These are phyloP conservation scores for Hemistola chrysoprasaria DNA, from an alignment of 2,888 invertebrate genomes.

Conservation along the genomic window DNA sequence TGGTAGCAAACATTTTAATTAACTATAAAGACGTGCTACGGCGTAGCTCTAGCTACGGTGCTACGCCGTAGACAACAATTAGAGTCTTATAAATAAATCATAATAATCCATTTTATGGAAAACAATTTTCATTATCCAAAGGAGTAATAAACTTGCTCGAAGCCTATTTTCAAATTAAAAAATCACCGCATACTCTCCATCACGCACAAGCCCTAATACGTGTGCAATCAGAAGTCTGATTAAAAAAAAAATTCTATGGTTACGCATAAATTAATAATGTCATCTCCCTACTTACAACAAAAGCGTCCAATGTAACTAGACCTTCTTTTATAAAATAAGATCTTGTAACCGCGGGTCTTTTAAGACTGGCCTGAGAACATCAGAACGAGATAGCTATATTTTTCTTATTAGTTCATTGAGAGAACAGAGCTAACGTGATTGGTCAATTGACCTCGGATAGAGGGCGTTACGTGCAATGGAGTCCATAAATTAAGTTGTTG, in stretches of 20 bases:
- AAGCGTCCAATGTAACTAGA: slow-evolving; percentile 35
- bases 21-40: too few species aligned
- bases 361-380: slow-evolving; percentile 23
- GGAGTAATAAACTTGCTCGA: slow-evolving; percentile 1
- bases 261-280: slow-evolving; percentile 73
- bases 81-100: background rate
- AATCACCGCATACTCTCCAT: slow-evolving; percentile 22
- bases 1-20: too few species aligned
- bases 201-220: slow-evolving; percentile 28
- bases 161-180: slow-evolving; percentile 16
- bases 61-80: slow-evolving; percentile 12
- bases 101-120: too few species aligned
- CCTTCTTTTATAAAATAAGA: slow-evolving; percentile 24
- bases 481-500: slow-evolving; percentile 83
- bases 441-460: slow-evolving; percentile 57
- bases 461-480: slow-evolving; percentile 73
- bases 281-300: slow-evolving; percentile 53
- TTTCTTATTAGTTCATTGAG: slow-evolving; percentile 24
- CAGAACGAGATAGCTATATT: slow-evolving; percentile 51
- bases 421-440: slow-evolving; percentile 53
- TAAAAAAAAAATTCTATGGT: slow-evolving; percentile 48
- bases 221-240: slow-evolving; percentile 35
- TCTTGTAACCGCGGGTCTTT: slow-evolving; percentile 15
- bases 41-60: slow-evolving; percentile 16
- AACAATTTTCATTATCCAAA: background rate